phyloP scores from a whole-genome alignment of 2,113 vertebrate species.

The Sinocyclocheilus rhinocerous region DNA sequence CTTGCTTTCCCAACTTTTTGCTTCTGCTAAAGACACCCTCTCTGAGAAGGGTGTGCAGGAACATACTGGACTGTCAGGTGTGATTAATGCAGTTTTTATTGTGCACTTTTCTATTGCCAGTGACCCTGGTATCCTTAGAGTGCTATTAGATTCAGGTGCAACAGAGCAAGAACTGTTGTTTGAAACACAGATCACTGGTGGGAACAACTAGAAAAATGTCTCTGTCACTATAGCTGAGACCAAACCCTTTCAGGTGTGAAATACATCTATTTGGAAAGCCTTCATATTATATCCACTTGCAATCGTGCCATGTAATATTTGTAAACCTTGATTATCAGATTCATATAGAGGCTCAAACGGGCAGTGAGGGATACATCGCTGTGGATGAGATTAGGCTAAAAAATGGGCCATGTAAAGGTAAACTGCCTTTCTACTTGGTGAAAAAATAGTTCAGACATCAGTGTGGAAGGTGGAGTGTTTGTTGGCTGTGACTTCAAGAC shows the following conservation, averaged over 20 bases:
- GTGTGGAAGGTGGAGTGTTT: slow-evolving; percentile 66
- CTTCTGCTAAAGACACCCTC: not conserved
- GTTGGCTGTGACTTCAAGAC: slow-evolving; percentile 72
- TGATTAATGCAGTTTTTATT: not conserved
- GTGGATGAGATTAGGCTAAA: slow-evolving; percentile 73
- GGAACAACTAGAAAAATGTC: slow-evolving; percentile 63
- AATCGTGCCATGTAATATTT: not conserved
- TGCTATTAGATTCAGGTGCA: slow-evolving; percentile 53
- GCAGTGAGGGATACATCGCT: slow-evolving; percentile 67
- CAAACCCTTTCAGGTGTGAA: slow-evolving; percentile 69
- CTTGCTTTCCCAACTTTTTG: not conserved
- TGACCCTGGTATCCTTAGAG: slow-evolving; percentile 60
- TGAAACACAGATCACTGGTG: slow-evolving; percentile 55
- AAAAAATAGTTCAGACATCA: slow-evolving; percentile 47
- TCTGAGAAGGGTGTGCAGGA: not conserved
- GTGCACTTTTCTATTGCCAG: slow-evolving; percentile 56
- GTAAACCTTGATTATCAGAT: slow-evolving; percentile 59
- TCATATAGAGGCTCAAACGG: slow-evolving; percentile 68
- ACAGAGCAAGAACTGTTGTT: slow-evolving; percentile 57
- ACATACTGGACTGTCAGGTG: not conserved
- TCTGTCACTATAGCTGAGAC: slow-evolving; percentile 55
- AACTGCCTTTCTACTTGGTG: not conserved
- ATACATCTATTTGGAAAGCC: not conserved
- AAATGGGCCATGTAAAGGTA: slow-evolving; percentile 71
- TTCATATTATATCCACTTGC: not conserved